Percentiles rank a stretch among this genome's conserved stretches.
Conservation (phyloP, 2,888 invertebrate genomes). For the Dasypolia templi region DNA sequence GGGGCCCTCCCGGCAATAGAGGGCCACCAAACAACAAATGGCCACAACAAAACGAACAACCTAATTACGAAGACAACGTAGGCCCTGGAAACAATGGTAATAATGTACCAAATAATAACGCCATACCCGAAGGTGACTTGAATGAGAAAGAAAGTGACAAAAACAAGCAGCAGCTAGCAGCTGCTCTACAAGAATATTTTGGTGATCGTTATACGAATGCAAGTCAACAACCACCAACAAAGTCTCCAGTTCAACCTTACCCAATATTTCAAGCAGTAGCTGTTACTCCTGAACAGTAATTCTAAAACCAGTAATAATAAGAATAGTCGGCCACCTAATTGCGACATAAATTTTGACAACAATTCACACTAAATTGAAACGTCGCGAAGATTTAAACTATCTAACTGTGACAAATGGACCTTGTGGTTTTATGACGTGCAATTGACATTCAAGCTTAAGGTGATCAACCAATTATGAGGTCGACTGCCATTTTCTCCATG, state of each 20-base stretch:
- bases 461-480: background rate
- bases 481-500: background rate
- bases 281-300: slow-evolving; percentile 72
- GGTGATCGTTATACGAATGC: slow-evolving; percentile 11
- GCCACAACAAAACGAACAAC: slow-evolving; percentile 13
- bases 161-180: slow-evolving; percentile 26
- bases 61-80: slow-evolving; percentile 40
- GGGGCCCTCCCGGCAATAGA: slow-evolving; percentile 53
- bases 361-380: background rate
- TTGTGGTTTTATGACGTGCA: background rate
- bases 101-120: slow-evolving; percentile 33
- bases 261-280: slow-evolving; percentile 73
- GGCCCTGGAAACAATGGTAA: slow-evolving; percentile 27
- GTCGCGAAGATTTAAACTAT: background rate
- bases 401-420: background rate
- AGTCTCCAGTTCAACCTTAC: slow-evolving; percentile 27
- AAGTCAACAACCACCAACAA: slow-evolving; percentile 21
- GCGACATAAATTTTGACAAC: background rate
- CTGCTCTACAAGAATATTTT: slow-evolving; percentile 32
- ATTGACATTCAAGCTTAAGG: background rate
- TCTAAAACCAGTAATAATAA: background rate
- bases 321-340: background rate
- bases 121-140: background rate
- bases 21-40: slow-evolving; percentile 41
- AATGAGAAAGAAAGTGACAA: background rate